Conservation (phyloP, 2,888 invertebrate species). For the Beris chalybata region DNA sequence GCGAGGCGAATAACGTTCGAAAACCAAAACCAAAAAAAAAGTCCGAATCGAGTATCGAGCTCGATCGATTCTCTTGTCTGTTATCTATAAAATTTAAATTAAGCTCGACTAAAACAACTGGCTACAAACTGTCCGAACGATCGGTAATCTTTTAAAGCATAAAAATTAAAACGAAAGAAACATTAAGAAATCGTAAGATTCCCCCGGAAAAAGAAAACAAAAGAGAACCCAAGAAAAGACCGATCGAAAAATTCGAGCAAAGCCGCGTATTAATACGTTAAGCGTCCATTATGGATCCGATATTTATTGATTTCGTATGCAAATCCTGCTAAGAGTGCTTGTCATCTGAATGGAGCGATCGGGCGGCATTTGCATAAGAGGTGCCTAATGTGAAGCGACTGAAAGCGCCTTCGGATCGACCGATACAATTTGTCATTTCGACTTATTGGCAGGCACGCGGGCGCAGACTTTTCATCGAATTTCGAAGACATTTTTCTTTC, state of each 20-base stretch:
- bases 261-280: slow-evolving; percentile 38
- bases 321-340: slow-evolving; percentile 33
- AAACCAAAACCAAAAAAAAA: background rate
- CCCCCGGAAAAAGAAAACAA: slow-evolving; percentile 7
- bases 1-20: no score
- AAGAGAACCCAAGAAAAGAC: slow-evolving; percentile 11
- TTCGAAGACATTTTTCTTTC: slow-evolving; percentile 7
- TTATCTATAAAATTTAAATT: background rate
- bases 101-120: background rate
- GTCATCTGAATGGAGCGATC: slow-evolving; percentile 19
- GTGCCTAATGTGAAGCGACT: slow-evolving; percentile 20
- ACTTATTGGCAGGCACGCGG: slow-evolving; percentile 19
- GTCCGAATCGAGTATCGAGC: background rate
- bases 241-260: slow-evolving; percentile 36
- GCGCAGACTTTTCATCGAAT: slow-evolving; percentile 18
- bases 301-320: slow-evolving; percentile 38
- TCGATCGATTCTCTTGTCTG: background rate
- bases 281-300: slow-evolving; percentile 35
- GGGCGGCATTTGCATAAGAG: slow-evolving; percentile 29
- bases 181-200: background rate
- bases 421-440: slow-evolving; percentile 33
- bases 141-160: background rate
- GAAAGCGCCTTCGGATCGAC: slow-evolving; percentile 28
- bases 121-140: no score
- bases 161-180: slow-evolving; percentile 13